Percentiles rank a stretch among this genome's conserved stretches.
Evolutionary conservation across 2,888 invertebrate species (phyloP).

Genomic region (Melieria crassipennis): DNA sequence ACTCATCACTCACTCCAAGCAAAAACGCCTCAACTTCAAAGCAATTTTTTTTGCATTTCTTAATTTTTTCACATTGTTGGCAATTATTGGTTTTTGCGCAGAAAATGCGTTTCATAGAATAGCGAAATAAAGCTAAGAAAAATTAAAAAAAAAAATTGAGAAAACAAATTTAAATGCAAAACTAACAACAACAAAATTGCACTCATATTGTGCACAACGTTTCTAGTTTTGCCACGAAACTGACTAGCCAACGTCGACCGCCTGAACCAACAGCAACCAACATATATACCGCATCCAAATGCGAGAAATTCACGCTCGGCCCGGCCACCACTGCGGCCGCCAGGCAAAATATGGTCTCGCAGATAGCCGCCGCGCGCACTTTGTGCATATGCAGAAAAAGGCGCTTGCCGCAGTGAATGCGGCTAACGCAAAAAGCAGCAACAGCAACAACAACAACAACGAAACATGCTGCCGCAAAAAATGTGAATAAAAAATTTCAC

Average conservation of each 20-base stretch:
- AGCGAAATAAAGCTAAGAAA: slow-evolving; percentile 11
- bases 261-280: slow-evolving; percentile 10
- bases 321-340: neutral
- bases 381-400: slow-evolving; percentile 13
- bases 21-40: neutral
- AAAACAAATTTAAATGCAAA: too few species aligned
- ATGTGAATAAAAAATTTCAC: slow-evolving; percentile 34
- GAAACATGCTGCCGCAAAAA: slow-evolving; percentile 28
- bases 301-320: slow-evolving; percentile 36
- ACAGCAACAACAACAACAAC: slow-evolving; percentile 7
- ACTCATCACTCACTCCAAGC: too few species aligned
- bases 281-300: slow-evolving; percentile 14
- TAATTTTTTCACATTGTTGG: neutral
- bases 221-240: too few species aligned
- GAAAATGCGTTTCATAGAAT: slow-evolving; percentile 25
- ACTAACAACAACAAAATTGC: too few species aligned
- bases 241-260: too few species aligned
- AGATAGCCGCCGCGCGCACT: neutral
- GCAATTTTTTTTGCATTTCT: neutral
- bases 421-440: slow-evolving; percentile 20
- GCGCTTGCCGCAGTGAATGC: slow-evolving; percentile 13
- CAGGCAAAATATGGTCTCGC: neutral
- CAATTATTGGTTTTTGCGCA: neutral
- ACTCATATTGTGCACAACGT: too few species aligned
- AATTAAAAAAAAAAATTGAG: too few species aligned